phyloP scores from a whole-genome alignment of 2,888 invertebrate species.

The Pyrrhia umbra region DNA sequence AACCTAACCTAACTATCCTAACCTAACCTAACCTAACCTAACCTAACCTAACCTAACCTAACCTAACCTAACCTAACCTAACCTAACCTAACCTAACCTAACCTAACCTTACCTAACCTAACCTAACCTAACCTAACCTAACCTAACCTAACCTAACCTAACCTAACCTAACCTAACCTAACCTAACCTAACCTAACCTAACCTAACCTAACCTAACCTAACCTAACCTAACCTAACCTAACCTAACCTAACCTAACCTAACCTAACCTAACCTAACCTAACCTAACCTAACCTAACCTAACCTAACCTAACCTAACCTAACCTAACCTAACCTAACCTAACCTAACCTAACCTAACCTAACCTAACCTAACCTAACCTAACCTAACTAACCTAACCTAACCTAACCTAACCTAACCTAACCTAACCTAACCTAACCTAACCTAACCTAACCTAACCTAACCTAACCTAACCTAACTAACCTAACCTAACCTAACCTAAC shows the following conservation, averaged over 20 bases:
- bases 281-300: slow-evolving; percentile 32
- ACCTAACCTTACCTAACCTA: neutral
- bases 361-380: no score
- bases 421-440: slow-evolving; percentile 41
- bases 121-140: slow-evolving; percentile 4
- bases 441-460: slow-evolving; percentile 31
- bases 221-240: neutral
- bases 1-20: neutral
- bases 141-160: neutral
- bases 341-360: no score
- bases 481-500: slow-evolving; percentile 30
- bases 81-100: neutral
- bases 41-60: no score
- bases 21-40: neutral
- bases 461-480: slow-evolving; percentile 31
- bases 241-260: slow-evolving; percentile 30
- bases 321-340: no score
- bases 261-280: slow-evolving; percentile 32
- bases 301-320: no score
- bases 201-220: no score
- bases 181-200: no score
- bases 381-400: no score
- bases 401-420: slow-evolving; percentile 31
- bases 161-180: no score
- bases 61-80: no score